phyloP scores from a whole-genome alignment of 2,888 invertebrate genomes.

The Cryptocheilus praepositus region DNA sequence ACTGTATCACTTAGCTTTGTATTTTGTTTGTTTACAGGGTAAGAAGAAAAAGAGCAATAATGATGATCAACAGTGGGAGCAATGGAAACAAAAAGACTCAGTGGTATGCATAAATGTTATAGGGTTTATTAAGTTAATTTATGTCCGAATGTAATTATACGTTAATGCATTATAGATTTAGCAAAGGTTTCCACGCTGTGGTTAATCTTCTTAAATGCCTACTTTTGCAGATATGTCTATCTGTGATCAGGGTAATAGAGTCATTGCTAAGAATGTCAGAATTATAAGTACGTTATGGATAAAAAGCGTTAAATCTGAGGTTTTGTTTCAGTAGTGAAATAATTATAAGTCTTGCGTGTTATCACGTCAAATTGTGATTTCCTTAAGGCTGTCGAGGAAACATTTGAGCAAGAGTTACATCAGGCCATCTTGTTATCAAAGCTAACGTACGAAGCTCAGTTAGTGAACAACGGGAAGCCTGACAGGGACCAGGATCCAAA shows the following conservation, averaged over 20 bases:
- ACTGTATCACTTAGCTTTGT: not conserved
- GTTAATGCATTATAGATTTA: not conserved
- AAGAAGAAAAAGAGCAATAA: slow-evolving; percentile 76
- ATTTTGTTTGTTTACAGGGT: slow-evolving; percentile 58
- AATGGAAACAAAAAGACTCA: slow-evolving; percentile 84
- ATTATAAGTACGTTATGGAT: slow-evolving; percentile 8
- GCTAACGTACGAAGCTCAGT: slow-evolving; percentile 76
- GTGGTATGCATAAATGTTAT: slow-evolving; percentile 73
- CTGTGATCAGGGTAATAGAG: no score
- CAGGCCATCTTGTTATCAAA: slow-evolving; percentile 86
- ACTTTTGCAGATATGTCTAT: no score
- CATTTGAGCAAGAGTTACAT: slow-evolving; percentile 77
- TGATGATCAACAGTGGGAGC: slow-evolving; percentile 82
- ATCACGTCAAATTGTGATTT: slow-evolving; percentile 49
- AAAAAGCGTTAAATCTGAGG: slow-evolving; percentile 36
- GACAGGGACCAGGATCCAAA: slow-evolving; percentile 81
- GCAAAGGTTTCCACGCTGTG: not conserved
- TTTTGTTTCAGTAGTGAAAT: slow-evolving; percentile 50
- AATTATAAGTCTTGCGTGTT: slow-evolving; percentile 49
- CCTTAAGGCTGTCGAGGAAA: slow-evolving; percentile 68
- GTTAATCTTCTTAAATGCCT: no score
- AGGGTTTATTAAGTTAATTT: not conserved
- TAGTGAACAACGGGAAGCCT: slow-evolving; percentile 54
- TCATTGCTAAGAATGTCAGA: no score
- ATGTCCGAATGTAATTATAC: not conserved